Conservation (phyloP, 2,113 vertebrate species). For the Thermophis baileyi region DNA sequence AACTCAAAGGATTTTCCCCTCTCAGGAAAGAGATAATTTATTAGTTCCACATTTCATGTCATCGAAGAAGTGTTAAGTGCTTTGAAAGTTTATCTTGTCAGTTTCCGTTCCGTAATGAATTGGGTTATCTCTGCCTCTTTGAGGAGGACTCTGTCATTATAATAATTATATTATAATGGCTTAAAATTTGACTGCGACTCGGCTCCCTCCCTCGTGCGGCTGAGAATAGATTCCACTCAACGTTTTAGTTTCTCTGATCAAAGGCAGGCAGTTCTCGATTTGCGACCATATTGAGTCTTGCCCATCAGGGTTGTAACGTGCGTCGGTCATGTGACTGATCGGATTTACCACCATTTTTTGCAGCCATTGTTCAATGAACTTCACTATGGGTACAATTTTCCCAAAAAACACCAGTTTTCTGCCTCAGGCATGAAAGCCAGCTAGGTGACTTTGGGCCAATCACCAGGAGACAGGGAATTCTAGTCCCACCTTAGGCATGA, state of each 20-base stretch:
- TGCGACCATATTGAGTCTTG: not conserved
- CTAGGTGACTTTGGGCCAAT: too few relatives aligned
- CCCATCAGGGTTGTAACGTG: not conserved
- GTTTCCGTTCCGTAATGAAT: conserved; percentile 21
- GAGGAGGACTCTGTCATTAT: conserved; percentile 4
- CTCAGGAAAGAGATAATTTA: not conserved
- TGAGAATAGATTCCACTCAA: not conserved
- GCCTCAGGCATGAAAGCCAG: too few relatives aligned
- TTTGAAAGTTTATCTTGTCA: conserved; percentile 12
- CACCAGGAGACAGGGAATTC: too few relatives aligned
- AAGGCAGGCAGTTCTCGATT: not conserved
- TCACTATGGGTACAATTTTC: too few relatives aligned
- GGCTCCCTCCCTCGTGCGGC: not conserved
- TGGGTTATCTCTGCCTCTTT: conserved; percentile 19
- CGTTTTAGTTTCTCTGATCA: not conserved
- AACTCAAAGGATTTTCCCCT: not conserved
- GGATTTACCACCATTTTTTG: not conserved
- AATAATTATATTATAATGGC: conserved; percentile 28
- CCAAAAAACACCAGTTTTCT: too few relatives aligned
- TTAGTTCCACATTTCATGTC: not conserved
- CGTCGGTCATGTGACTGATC: not conserved
- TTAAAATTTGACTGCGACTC: not conserved
- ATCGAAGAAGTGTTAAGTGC: not conserved
- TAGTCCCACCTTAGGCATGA: too few relatives aligned
- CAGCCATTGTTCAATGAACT: not conserved